Percentiles rank a stretch among this genome's conserved stretches.
Evolutionary conservation across 53 echinoderm and acorn worm species (phyloP).

Genomic region (Echinometra lucunter): DNA sequence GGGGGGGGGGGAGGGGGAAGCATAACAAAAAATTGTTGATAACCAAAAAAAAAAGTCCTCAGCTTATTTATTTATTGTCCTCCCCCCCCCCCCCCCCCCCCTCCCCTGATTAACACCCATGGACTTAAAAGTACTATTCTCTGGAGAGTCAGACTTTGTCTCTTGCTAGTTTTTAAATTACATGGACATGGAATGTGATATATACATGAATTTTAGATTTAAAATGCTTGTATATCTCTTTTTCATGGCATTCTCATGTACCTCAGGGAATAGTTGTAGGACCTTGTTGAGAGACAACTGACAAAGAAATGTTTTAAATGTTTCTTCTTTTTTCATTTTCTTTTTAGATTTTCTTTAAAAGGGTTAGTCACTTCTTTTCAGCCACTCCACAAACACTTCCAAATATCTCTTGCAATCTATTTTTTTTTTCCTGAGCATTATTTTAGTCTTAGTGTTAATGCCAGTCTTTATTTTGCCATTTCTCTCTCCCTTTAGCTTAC

Average conservation of each 20-base stretch:
- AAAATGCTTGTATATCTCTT: no score
- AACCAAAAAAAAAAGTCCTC: no score
- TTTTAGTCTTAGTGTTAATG: background rate
- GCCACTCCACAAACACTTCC: background rate
- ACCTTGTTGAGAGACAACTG: background rate
- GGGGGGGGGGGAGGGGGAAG: no score
- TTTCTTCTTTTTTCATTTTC: background rate
- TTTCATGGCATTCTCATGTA: background rate
- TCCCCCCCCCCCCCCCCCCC: no score
- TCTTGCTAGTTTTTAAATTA: no score
- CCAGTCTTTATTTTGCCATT: background rate
- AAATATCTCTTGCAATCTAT: background rate
- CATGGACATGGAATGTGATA: no score
- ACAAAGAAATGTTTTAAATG: background rate
- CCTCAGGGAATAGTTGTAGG: background rate
- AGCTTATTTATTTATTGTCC: no score
- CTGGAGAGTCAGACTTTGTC: no score
- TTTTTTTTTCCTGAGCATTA: background rate
- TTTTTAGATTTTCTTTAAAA: background rate
- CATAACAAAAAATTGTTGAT: no score
- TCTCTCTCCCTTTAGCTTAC: background rate
- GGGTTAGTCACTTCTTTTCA: background rate
- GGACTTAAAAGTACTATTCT: no score
- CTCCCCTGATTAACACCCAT: no score
- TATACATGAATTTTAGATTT: no score